Evolutionary conservation across 2,888 invertebrate species (phyloP).

Genomic region (Mycalesis mineus): DNA sequence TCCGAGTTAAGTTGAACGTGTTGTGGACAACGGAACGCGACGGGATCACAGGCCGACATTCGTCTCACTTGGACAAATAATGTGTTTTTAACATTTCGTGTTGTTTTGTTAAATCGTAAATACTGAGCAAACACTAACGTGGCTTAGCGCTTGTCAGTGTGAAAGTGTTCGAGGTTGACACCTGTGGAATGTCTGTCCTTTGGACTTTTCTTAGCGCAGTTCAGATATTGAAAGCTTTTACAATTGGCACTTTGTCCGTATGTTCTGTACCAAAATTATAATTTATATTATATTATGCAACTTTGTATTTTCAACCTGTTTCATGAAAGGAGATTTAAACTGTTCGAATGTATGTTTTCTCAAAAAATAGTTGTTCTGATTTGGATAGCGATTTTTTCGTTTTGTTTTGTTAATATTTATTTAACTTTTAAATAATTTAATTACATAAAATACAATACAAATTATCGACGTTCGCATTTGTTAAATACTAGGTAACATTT

Average conservation of each 20-base stretch:
- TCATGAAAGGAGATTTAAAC: too few relatives aligned
- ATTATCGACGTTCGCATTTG: too few relatives aligned
- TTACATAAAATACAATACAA: too few relatives aligned
- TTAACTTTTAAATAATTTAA: too few relatives aligned
- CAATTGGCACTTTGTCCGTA: constrained; percentile 1
- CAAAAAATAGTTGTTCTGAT: too few relatives aligned
- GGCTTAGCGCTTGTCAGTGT: constrained; percentile 46
- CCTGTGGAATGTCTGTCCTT: constrained; percentile 61
- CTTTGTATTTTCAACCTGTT: too few relatives aligned
- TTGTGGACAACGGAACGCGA: constrained; percentile 65
- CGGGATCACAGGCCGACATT: constrained; percentile 72
- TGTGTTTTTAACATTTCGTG: constrained; percentile 78
- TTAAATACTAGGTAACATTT: too few relatives aligned
- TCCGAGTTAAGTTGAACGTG: constrained; percentile 66
- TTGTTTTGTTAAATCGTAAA: constrained; percentile 79
- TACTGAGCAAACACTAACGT: constrained; percentile 68
- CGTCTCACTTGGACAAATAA: constrained; percentile 76
- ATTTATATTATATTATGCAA: too few relatives aligned
- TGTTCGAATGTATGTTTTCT: too few relatives aligned
- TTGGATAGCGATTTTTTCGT: too few relatives aligned
- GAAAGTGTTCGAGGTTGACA: constrained; percentile 52
- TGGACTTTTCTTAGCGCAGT: constrained; percentile 25
- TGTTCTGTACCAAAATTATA: not conserved
- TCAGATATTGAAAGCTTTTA: not conserved
- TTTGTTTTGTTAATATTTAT: too few relatives aligned